Evolutionary conservation across 2,888 invertebrate genomes (phyloP).

Genomic region (Linnaemya vulpina): DNA sequence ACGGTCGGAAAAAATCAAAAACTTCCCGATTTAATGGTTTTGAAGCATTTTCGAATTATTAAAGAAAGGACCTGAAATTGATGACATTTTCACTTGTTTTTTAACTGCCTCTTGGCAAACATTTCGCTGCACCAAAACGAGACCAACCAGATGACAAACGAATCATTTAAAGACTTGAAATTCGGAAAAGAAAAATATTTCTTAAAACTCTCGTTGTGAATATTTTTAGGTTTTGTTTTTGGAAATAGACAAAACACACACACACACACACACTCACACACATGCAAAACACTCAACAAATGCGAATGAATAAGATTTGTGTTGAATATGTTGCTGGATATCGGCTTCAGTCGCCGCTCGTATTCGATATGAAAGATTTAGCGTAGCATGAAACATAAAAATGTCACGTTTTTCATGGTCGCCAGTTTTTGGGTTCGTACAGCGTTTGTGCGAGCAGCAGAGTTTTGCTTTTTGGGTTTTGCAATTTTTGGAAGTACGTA

Average conservation of each 20-base stretch:
- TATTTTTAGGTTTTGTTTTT: conserved; percentile 3
- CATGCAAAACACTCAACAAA: conserved; percentile 1
- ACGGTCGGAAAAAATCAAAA: no score
- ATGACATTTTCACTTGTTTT: neutral
- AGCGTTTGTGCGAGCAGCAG: conserved; percentile 53
- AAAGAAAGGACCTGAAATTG: no score
- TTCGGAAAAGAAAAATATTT: conserved; percentile 5
- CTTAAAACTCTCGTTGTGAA: neutral
- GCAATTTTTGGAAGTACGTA: conserved; percentile 51
- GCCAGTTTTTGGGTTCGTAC: conserved; percentile 73
- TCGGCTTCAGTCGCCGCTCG: conserved; percentile 33
- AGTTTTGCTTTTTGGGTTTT: conserved; percentile 20
- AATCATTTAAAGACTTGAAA: conserved; percentile 21
- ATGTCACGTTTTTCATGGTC: conserved; percentile 83
- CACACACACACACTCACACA: conserved; percentile 6
- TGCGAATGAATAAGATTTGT: conserved; percentile 43
- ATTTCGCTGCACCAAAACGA: neutral
- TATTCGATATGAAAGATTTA: conserved; percentile 81
- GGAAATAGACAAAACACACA: conserved; percentile 44
- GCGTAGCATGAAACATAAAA: conserved; percentile 81
- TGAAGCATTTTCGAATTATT: neutral
- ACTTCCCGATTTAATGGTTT: no score
- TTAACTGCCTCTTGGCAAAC: neutral
- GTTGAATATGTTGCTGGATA: no score
- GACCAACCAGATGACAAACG: neutral